These are phyloP conservation scores for Oryzias dopingdopingensis DNA, from an alignment of 2,797 vertebrate species.

Conservation along the genomic window DNA sequence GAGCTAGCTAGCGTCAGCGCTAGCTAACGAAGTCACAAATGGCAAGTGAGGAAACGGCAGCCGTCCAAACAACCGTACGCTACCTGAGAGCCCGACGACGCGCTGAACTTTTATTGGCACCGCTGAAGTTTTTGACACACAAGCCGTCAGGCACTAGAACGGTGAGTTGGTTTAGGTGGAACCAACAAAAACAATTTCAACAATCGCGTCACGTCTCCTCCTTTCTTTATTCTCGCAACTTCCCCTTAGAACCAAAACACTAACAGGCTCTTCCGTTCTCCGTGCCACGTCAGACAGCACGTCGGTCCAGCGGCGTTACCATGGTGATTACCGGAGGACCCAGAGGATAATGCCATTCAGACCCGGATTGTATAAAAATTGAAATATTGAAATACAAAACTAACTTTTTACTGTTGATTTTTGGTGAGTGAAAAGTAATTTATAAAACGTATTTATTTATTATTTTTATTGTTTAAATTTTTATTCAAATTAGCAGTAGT, in stretches of 20 bases:
- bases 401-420: no score
- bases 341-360: no score
- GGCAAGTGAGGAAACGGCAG: constrained; percentile 38
- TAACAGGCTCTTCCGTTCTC: constrained; percentile 77
- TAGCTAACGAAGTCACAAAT: constrained; percentile 38
- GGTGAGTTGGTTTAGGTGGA: constrained; percentile 15
- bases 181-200: constrained; percentile 63
- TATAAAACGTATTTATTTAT: no score
- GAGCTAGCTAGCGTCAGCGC: constrained; percentile 40
- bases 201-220: constrained; percentile 78
- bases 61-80: constrained; percentile 46
- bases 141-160: constrained; percentile 18
- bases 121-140: constrained; percentile 31
- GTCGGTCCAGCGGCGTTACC: constrained; percentile 1
- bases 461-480: no score
- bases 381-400: no score
- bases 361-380: no score
- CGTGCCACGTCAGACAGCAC: constrained; percentile 34
- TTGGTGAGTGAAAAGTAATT: no score
- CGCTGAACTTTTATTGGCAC: constrained; percentile 40
- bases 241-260: constrained; percentile 85
- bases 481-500: no score
- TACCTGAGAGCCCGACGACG: constrained; percentile 73
- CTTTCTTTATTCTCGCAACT: constrained; percentile 81
- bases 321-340: no score